Conservation (phyloP, 2,888 invertebrate species). For the Andrena fulva region DNA sequence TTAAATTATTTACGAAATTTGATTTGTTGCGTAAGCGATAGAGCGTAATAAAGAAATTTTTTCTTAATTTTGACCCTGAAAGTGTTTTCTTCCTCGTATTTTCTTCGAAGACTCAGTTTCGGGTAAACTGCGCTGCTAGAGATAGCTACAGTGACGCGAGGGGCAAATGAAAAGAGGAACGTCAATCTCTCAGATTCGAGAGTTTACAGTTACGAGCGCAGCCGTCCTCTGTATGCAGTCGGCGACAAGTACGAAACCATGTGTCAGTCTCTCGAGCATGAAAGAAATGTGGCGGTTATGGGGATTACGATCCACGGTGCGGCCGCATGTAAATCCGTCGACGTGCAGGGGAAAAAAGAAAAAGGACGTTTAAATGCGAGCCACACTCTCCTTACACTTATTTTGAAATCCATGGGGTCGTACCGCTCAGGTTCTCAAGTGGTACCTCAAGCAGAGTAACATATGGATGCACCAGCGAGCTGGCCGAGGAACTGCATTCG, state of each 20-base stretch:
- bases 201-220: constrained; percentile 11
- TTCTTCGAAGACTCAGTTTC: constrained; percentile 3
- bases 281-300: constrained; percentile 60
- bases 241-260: constrained; percentile 41
- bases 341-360: constrained; percentile 38
- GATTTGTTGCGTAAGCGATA: too few species aligned
- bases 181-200: constrained; percentile 18
- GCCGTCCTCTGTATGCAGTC: constrained; percentile 13
- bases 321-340: constrained; percentile 70
- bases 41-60: too few species aligned
- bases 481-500: constrained; percentile 9
- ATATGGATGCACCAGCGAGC: constrained; percentile 41
- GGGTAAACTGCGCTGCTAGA: neutral
- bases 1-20: too few species aligned
- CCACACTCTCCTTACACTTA: constrained; percentile 40
- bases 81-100: neutral
- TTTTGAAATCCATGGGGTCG: constrained; percentile 52
- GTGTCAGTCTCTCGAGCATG: constrained; percentile 44
- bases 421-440: constrained; percentile 37
- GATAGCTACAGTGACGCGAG: too few species aligned
- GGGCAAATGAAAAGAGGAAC: neutral
- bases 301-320: constrained; percentile 53
- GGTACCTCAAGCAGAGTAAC: constrained; percentile 57
- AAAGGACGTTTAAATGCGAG: constrained; percentile 53
- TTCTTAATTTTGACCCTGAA: too few species aligned